Evolutionary conservation across 2,113 vertebrate species (phyloP).

Genomic region (Xenotilapia leptura): DNA sequence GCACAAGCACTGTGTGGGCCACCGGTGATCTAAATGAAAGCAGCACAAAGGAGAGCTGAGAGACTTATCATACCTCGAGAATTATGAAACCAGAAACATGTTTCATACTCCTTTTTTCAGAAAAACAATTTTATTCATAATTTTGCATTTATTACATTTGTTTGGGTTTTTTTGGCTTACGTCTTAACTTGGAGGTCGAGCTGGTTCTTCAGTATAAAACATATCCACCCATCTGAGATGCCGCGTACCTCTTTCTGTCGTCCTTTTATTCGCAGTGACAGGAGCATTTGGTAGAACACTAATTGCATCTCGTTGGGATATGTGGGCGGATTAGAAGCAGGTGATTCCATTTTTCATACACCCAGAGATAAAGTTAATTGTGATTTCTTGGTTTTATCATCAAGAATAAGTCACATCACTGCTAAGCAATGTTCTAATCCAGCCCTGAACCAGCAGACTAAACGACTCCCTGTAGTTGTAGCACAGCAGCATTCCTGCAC

Average conservation of each 20-base stretch:
- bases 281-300: slow-evolving; percentile 23
- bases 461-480: neutral
- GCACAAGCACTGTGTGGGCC: slow-evolving; percentile 14
- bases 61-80: neutral
- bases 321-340: slow-evolving; percentile 23
- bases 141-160: neutral
- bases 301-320: slow-evolving; percentile 47
- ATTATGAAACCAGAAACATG: neutral
- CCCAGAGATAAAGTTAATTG: neutral
- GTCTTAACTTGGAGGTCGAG: neutral
- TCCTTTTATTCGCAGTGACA: slow-evolving; percentile 16
- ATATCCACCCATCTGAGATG: neutral
- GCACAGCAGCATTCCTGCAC: neutral
- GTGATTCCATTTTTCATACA: neutral
- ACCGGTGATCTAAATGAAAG: neutral
- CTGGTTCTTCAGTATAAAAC: neutral
- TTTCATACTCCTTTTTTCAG: neutral
- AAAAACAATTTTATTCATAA: neutral
- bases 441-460: neutral
- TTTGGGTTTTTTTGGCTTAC: neutral
- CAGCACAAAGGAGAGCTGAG: neutral
- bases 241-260: neutral
- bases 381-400: neutral
- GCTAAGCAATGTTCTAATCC: neutral
- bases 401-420: neutral